These are phyloP conservation scores for Parnassius mnemosyne DNA, from an alignment of 2,888 invertebrate genomes.

Conservation along the genomic window DNA sequence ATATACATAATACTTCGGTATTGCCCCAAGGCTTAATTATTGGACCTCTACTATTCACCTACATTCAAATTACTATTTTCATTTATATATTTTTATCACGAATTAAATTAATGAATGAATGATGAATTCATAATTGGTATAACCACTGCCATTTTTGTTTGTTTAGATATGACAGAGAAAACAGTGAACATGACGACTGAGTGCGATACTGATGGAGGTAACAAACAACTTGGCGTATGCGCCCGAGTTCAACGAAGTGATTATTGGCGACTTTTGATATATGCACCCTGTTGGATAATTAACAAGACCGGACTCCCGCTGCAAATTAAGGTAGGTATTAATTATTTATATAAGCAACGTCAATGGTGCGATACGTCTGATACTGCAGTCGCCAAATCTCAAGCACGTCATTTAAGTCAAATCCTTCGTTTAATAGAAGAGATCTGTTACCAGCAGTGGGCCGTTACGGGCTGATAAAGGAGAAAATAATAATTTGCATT, in stretches of 20 bases:
- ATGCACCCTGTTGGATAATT: constrained; percentile 93
- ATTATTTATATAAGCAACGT: too few species aligned
- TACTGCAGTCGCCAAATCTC: too few species aligned
- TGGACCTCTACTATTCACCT: not conserved
- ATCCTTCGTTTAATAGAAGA: too few species aligned
- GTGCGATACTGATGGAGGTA: constrained; percentile 82
- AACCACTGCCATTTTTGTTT: not conserved
- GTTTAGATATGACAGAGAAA: constrained; percentile 82
- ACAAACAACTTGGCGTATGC: constrained; percentile 84
- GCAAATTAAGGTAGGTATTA: constrained; percentile 83
- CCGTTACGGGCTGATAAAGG: too few species aligned
- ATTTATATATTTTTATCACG: too few species aligned
- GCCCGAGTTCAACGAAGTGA: constrained; percentile 83
- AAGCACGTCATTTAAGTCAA: not conserved
- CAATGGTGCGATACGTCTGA: too few species aligned
- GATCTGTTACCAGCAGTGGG: too few species aligned
- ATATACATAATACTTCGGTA: too few species aligned
- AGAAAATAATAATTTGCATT: too few species aligned
- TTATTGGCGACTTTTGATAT: constrained; percentile 84
- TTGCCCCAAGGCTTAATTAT: not conserved
- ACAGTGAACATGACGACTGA: constrained; percentile 84
- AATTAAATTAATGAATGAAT: too few species aligned
- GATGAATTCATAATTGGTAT: too few species aligned
- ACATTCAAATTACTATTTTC: too few species aligned
- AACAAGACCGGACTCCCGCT: constrained; percentile 93